These are phyloP conservation scores for Lytechinus pictus DNA, from an alignment of 35 echinoderm and acorn worm species.

Conservation along the genomic window DNA sequence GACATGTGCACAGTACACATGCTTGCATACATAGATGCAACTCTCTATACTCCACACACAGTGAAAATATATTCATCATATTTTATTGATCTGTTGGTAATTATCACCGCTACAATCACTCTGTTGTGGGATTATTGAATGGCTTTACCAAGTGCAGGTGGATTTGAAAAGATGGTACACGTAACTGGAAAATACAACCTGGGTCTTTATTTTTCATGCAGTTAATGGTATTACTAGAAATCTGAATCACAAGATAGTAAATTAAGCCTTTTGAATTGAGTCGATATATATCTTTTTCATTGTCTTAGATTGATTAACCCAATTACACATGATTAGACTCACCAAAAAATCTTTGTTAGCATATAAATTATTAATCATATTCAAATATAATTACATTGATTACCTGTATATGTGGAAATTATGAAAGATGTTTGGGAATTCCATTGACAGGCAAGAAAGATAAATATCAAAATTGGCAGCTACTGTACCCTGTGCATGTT, in stretches of 20 bases:
- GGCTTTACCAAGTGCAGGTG: neutral
- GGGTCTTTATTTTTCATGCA: neutral
- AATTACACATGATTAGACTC: neutral
- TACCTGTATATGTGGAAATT: too few relatives aligned
- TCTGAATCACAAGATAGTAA: neutral
- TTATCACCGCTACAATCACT: neutral
- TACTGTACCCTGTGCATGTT: too few relatives aligned
- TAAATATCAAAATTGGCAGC: too few relatives aligned
- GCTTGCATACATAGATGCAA: neutral
- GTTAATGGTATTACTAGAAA: neutral
- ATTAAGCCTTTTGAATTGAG: neutral
- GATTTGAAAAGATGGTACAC: neutral
- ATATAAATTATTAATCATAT: too few relatives aligned
- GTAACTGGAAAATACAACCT: neutral
- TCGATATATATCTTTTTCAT: neutral
- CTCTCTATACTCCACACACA: neutral
- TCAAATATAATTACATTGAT: too few relatives aligned
- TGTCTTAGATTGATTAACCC: neutral
- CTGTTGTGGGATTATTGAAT: neutral
- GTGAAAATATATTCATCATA: neutral
- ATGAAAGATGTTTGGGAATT: too few relatives aligned
- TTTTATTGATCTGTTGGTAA: neutral
- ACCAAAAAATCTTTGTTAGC: too few relatives aligned
- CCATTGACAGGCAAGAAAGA: too few relatives aligned
- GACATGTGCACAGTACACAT: neutral